Base-by-base conservation (phyloP, 1,140 invertebrate species). In the Pogonomyrmex barbatus region DNA sequence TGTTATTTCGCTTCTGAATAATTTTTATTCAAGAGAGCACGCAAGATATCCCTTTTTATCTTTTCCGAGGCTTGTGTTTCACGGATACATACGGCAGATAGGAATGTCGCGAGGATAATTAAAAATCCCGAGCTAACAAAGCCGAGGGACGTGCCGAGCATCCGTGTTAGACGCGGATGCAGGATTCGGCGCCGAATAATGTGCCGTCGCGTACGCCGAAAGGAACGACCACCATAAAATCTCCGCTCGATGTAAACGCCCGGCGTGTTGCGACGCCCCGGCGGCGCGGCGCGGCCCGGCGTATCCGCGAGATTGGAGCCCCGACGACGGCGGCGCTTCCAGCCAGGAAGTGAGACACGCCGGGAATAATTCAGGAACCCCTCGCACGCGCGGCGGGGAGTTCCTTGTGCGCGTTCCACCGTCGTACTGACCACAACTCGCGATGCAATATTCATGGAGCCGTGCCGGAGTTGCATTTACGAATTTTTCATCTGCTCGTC, bases 91-190 rank as follows among this genome's bases (percentile, higher is more conserved):
- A 47, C 79, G 67, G 54, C 24, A 39, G 79, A 82, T 58, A 62
- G 79, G 54, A 75, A 83, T 62, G 68, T 75, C 79, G 79, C 68
- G 45, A 24, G 79, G 79, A 83, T 83, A 83, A 88, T 89, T 89
- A 89, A 89, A 88, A 89, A 89, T 88, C 87, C 88, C 84, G 77
- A 70, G 87, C 81, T 84, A 70, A 83, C 82, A 89, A 86, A 89
- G 88, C 86, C 82, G 76, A 65, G 65, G 54, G 60, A 89, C 88
- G 88, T 89, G 88, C 76, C 30, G 56, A 24, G 83, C 75, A 79
- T 85, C 12, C 6, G 87, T 75, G 86, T 86, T 24, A 58, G 47
- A 33, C 54, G 5, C 10, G 9, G 52, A 36, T 54, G 54, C 17
- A 10, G 71, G 71, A 60, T 85, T 86, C 76, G 88, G 85, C 87